These are phyloP conservation scores for Iguana delicatissima DNA, from an alignment of 2,797 vertebrate species.

Conservation along the genomic window DNA sequence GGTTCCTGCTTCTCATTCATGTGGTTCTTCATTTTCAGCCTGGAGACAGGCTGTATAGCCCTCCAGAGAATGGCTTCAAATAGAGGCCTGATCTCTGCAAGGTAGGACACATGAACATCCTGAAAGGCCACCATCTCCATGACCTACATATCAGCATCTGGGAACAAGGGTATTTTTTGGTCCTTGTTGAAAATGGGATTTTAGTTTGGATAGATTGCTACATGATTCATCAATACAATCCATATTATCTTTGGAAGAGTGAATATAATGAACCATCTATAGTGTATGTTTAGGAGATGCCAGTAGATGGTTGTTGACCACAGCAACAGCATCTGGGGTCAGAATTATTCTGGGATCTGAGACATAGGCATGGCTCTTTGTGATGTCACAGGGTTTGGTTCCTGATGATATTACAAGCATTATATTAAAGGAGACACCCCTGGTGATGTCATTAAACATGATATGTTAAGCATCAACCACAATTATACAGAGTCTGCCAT, in stretches of 20 bases:
- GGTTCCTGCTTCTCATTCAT: background rate
- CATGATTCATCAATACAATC: background rate
- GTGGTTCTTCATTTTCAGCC: background rate
- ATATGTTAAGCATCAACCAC: too few species aligned
- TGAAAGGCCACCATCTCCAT: background rate
- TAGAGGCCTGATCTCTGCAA: background rate
- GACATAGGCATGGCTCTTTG: too few species aligned
- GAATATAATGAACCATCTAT: background rate
- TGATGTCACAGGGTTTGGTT: too few species aligned
- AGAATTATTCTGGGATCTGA: too few species aligned
- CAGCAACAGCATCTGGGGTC: background rate
- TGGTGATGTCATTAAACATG: too few species aligned
- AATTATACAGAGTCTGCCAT: too few species aligned
- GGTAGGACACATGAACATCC: background rate
- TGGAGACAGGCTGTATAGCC: background rate
- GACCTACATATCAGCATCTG: background rate
- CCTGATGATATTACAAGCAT: too few species aligned
- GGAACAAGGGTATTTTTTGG: background rate
- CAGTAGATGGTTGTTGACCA: background rate
- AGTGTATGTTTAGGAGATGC: background rate
- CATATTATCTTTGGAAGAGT: background rate
- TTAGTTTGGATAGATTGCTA: background rate
- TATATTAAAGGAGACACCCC: too few species aligned
- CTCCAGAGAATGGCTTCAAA: background rate
- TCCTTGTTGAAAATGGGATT: background rate